Conservation (phyloP, 2,888 invertebrate species). For the Coleophora flavipennella region DNA sequence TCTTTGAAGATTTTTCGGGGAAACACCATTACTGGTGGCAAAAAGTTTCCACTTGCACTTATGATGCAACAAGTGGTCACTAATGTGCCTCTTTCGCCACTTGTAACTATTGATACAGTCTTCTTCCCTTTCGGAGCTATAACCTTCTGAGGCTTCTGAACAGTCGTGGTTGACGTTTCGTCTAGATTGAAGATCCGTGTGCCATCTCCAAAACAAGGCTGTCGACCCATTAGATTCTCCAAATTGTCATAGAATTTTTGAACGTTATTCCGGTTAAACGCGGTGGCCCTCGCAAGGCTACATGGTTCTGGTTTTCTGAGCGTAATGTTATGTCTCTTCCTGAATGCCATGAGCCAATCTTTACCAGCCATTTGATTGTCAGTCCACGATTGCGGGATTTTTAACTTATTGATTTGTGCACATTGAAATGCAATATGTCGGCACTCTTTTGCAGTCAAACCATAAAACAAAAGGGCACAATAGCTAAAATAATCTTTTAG, state of each 20-base stretch:
- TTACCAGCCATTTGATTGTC: slow-evolving; percentile 7
- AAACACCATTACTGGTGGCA: slow-evolving; percentile 34
- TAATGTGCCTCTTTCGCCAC: slow-evolving; percentile 27
- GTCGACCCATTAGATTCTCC: slow-evolving; percentile 6
- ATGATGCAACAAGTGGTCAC: slow-evolving; percentile 28
- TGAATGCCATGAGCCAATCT: slow-evolving; percentile 8
- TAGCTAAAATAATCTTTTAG: background rate
- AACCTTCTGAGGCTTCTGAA: slow-evolving; percentile 9
- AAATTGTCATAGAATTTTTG: slow-evolving; percentile 8
- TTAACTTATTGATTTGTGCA: slow-evolving; percentile 10
- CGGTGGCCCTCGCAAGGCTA: slow-evolving; percentile 9
- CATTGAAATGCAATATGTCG: slow-evolving; percentile 9
- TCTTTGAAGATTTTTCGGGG: slow-evolving; percentile 25
- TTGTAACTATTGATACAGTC: slow-evolving; percentile 22
- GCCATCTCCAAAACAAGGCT: slow-evolving; percentile 8
- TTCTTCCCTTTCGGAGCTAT: slow-evolving; percentile 8
- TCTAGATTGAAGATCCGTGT: slow-evolving; percentile 9
- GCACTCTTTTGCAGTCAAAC: slow-evolving; percentile 8
- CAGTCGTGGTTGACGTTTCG: slow-evolving; percentile 10
- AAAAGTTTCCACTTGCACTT: slow-evolving; percentile 21
- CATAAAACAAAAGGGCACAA: slow-evolving; percentile 10
- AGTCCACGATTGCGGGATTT: slow-evolving; percentile 7
- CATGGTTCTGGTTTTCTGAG: slow-evolving; percentile 9
- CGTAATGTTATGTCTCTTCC: slow-evolving; percentile 6
- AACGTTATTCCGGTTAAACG: slow-evolving; percentile 9